Percentiles rank a stretch among this genome's conserved stretches.
Evolutionary conservation across 2,888 invertebrate genomes (phyloP).

Genomic region (Synergus laeviventris): DNA sequence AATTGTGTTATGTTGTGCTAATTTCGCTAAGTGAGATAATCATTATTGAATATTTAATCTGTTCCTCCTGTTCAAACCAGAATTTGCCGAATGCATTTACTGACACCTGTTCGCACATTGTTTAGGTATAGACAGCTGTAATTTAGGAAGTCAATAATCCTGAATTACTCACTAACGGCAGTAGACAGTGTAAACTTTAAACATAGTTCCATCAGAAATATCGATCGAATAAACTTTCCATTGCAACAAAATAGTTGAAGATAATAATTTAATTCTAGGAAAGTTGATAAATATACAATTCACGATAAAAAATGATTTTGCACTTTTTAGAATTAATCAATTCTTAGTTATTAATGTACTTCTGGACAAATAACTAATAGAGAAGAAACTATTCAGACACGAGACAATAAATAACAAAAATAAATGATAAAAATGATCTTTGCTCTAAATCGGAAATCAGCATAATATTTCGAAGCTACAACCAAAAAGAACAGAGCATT

Average conservation of each 20-base stretch:
- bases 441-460: background rate
- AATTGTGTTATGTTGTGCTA: too few species aligned
- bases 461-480: background rate
- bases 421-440: background rate
- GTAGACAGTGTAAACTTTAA: background rate
- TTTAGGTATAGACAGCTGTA: background rate
- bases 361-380: background rate
- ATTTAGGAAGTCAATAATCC: constrained; percentile 11
- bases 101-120: constrained; percentile 20
- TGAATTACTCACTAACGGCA: constrained; percentile 6
- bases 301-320: background rate
- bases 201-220: background rate
- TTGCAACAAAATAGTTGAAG: background rate
- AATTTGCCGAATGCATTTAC: background rate
- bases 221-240: background rate
- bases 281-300: background rate
- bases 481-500: background rate
- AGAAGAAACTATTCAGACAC: too few species aligned
- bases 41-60: background rate
- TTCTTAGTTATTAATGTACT: background rate
- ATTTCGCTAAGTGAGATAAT: background rate
- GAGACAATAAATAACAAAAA: too few species aligned
- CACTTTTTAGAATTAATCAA: background rate
- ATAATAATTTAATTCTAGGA: background rate
- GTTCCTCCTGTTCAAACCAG: background rate